Evolutionary conservation across 2,797 vertebrate species (phyloP), one percentile per base, ranked within the genome.

Genomic region (Astyanax mexicanus): DNA sequence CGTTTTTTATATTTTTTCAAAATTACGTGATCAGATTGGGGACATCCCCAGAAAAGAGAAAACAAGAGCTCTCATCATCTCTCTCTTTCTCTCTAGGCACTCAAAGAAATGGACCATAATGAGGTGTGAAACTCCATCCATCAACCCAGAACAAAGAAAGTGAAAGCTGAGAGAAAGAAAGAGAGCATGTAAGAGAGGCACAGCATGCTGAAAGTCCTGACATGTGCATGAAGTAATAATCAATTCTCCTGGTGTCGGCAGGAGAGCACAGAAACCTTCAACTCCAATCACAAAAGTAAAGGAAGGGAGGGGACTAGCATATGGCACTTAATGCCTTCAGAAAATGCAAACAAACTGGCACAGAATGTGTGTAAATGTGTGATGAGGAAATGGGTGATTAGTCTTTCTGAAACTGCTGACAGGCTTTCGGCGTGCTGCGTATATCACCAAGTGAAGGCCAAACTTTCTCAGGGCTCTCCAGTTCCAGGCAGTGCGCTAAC

Each of bases 331-430:
- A 76, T 25, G 52, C 75, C 8, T 70, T 35, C 68, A 60, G 32
- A 76, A 74, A 71, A 79, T 27, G 32, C 75, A 62, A 76, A 73
- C 68, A 66, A 44, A 61, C 32, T n/a, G n/a, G 8, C 67, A 77
- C 40, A 17, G 49, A 21, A 65, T 72, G 29, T 74, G 40, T 65
- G 35, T 38, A 78, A 12, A 32, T 58, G 37, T 74, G 45, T 57
- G 49, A 27, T 11, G 38, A 72, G 81, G 78, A 80, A 79, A 73
- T 38, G 37, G 64, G 65, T 29, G 3, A 84, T 84, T 74, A 82
- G 54, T 72, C 78, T 80, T 65, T 25, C 37, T 66, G 54, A 3
- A 62, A 57, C 47, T 54, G 51, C 38, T 68, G 72, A 80, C 68
- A 78, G 40, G 72, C n/a, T 19, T 8, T 67, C 72, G 70, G 77